These are phyloP conservation scores for Chaenogobius annularis DNA, from an alignment of 2,113 vertebrate species.

Conservation along the genomic window DNA sequence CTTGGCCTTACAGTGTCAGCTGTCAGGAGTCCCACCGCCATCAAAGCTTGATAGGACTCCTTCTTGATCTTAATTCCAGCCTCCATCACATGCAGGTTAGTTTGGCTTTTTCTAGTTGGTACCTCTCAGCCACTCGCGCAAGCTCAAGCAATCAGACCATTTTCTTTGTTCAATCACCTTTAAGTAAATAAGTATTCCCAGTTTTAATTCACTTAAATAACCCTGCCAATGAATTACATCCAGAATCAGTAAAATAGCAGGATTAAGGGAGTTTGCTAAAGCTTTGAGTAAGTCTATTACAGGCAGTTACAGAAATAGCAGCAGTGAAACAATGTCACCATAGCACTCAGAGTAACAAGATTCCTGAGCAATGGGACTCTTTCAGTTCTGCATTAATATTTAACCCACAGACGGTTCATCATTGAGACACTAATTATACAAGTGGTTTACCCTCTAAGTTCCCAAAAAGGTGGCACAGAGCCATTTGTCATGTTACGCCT, in stretches of 20 bases:
- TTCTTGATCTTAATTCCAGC: too few species aligned
- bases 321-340: conserved; percentile 2
- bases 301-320: conserved; percentile 16
- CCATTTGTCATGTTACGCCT: conserved; percentile 30
- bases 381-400: conserved; percentile 30
- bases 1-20: too few species aligned
- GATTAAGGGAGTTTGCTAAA: not conserved
- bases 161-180: too few species aligned
- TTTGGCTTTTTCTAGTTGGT: too few species aligned
- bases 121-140: too few species aligned
- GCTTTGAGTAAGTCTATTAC: not conserved
- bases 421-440: conserved; percentile 18
- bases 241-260: not conserved
- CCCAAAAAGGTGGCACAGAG: conserved; percentile 12
- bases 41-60: too few species aligned
- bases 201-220: not conserved
- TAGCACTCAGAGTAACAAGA: not conserved
- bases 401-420: conserved; percentile 16
- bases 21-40: too few species aligned
- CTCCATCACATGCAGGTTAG: too few species aligned
- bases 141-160: too few species aligned
- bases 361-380: conserved; percentile 5
- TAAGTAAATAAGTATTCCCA: not conserved
- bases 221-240: not conserved
- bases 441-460: conserved; percentile 17